phyloP scores from a whole-genome alignment of 2,888 invertebrate species.

The Drosophila tanythrix region DNA sequence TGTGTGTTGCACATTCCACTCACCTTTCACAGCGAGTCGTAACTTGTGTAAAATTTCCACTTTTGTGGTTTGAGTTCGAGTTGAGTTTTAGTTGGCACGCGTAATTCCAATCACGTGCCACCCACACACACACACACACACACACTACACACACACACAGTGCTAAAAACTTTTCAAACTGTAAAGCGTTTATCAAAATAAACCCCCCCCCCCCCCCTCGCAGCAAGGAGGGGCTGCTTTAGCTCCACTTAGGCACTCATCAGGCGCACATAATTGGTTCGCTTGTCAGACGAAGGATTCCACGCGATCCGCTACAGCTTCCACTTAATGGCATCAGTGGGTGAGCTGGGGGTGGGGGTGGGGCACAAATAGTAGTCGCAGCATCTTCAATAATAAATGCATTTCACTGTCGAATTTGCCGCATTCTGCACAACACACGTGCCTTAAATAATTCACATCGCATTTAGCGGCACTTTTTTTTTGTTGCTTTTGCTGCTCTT shows the following conservation, averaged over 20 bases:
- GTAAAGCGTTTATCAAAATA: slow-evolving; percentile 78
- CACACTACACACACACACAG: slow-evolving; percentile 11
- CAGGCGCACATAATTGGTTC: slow-evolving; percentile 73
- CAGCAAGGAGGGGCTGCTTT: background rate
- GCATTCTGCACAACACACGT: slow-evolving; percentile 80
- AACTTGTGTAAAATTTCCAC: slow-evolving; percentile 56
- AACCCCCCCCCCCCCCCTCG: background rate
- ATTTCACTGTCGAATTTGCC: slow-evolving; percentile 81
- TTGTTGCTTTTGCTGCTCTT: background rate
- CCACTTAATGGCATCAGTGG: background rate
- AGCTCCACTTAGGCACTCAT: slow-evolving; percentile 39
- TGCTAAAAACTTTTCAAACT: slow-evolving; percentile 69
- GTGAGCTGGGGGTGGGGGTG: background rate
- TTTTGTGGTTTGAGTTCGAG: slow-evolving; percentile 42
- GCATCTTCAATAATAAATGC: slow-evolving; percentile 80
- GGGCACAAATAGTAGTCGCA: slow-evolving; percentile 14
- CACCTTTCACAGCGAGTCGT: slow-evolving; percentile 15
- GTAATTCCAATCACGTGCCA: slow-evolving; percentile 80
- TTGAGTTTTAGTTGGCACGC: slow-evolving; percentile 53
- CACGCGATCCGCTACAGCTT: slow-evolving; percentile 29
- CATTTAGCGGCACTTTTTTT: slow-evolving; percentile 63
- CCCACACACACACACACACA: slow-evolving; percentile 12
- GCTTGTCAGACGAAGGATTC: slow-evolving; percentile 67
- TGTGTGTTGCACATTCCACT: slow-evolving; percentile 9
- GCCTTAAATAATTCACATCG: slow-evolving; percentile 81